phyloP scores from a whole-genome alignment of 2,113 vertebrate genomes.

The Phasianus colchicus region DNA sequence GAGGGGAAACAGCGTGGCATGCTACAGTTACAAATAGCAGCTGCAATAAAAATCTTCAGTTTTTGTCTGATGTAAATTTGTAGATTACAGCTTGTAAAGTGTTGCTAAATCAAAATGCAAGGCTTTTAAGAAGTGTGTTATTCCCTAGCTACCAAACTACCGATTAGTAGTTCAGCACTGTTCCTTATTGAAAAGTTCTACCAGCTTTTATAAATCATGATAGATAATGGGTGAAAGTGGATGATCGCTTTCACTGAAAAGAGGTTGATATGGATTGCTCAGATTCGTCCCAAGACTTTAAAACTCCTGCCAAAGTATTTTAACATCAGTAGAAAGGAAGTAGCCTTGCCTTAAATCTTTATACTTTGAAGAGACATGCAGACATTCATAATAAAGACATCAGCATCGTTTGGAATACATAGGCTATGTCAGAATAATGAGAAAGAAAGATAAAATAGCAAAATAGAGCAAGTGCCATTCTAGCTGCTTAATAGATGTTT shows the following conservation, averaged over 20 bases:
- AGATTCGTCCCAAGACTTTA: not conserved
- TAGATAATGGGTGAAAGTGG: not conserved
- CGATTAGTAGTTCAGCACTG: not conserved
- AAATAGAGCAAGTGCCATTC: not conserved
- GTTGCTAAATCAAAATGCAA: not conserved
- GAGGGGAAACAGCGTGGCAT: not conserved
- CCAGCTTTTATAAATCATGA: not conserved
- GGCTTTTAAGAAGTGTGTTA: not conserved
- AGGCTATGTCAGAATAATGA: not conserved
- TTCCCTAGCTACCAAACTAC: not conserved
- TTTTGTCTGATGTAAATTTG: not conserved
- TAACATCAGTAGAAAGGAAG: not conserved
- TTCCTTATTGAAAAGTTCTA: not conserved
- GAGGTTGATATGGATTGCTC: not conserved
- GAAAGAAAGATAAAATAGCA: not conserved
- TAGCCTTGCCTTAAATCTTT: not conserved
- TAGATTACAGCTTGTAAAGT: not conserved
- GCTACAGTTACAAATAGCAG: not conserved
- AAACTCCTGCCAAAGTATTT: not conserved
- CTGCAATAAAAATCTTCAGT: not conserved
- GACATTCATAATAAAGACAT: not conserved
- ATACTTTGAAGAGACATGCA: not conserved
- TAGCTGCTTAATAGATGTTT: slow-evolving; percentile 4
- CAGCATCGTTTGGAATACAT: not conserved
- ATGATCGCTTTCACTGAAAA: not conserved